A percentile compares a stretch with the other conserved stretches of the same genome.
These are phyloP conservation scores for Acrobasis suavella DNA, from an alignment of 2,888 invertebrate species.

Conservation along the genomic window DNA sequence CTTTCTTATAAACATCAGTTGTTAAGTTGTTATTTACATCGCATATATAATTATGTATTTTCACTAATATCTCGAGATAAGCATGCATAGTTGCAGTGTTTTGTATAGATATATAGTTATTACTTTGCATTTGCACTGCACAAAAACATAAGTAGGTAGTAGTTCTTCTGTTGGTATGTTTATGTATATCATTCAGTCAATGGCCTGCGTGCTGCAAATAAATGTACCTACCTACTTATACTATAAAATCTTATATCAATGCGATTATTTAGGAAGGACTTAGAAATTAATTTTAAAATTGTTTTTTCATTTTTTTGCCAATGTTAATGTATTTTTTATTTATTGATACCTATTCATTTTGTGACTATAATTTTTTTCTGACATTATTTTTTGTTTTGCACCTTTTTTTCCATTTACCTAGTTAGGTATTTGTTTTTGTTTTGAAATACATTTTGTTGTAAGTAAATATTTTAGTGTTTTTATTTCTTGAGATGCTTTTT, in stretches of 20 bases:
- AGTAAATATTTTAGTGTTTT: too few species aligned
- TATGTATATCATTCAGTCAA: slow-evolving; percentile 40
- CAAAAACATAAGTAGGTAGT: not conserved
- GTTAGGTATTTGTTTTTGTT: too few species aligned
- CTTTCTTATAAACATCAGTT: slow-evolving; percentile 43
- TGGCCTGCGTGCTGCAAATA: slow-evolving; percentile 32
- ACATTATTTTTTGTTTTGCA: too few species aligned
- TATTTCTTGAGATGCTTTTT: too few species aligned
- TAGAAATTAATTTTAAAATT: too few species aligned
- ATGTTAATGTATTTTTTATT: slow-evolving; percentile 10
- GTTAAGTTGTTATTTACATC: slow-evolving; percentile 37
- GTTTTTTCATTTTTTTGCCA: too few species aligned
- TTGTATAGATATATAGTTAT: not conserved
- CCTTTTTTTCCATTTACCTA: too few species aligned
- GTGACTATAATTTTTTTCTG: not conserved
- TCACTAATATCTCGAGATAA: slow-evolving; percentile 45
- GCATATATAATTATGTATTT: slow-evolving; percentile 32
- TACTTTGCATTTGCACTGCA: slow-evolving; percentile 12
- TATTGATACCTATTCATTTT: not conserved
- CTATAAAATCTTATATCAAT: too few species aligned
- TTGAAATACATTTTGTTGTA: too few species aligned
- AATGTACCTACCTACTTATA: slow-evolving; percentile 12
- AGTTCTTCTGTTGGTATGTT: slow-evolving; percentile 32
- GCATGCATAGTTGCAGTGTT: slow-evolving; percentile 33
- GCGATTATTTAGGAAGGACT: too few species aligned